A percentile compares a stretch with the other conserved stretches of the same genome.
Evolutionary conservation across 2,888 invertebrate species (phyloP).

Genomic region (Drosophila helvetica): DNA sequence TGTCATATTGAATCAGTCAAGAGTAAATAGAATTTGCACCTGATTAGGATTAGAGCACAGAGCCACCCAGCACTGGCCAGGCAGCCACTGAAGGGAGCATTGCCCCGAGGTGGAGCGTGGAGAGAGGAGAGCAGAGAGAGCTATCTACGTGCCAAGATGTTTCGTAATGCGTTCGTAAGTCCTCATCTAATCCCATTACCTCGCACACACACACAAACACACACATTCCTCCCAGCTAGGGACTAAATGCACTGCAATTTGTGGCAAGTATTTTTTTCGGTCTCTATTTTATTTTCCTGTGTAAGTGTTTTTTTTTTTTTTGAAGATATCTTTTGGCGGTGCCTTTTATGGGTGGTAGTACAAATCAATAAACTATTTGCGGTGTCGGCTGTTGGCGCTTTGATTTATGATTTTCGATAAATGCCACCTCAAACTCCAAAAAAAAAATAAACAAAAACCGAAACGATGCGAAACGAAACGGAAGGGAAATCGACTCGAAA

Average conservation of each 20-base stretch:
- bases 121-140: background rate
- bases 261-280: constrained; percentile 11
- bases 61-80: background rate
- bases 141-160: constrained; percentile 35
- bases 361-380: constrained; percentile 58
- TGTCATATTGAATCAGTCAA: constrained; percentile 77
- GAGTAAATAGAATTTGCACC: constrained; percentile 73
- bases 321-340: constrained; percentile 47
- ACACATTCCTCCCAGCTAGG: constrained; percentile 12
- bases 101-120: background rate
- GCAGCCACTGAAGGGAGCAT: background rate
- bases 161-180: constrained; percentile 81
- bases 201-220: constrained; percentile 44
- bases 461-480: background rate
- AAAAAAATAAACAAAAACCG: constrained; percentile 27
- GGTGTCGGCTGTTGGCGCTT: constrained; percentile 71
- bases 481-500: constrained; percentile 20
- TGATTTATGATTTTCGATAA: constrained; percentile 64
- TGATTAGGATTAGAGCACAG: constrained; percentile 54
- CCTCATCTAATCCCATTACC: constrained; percentile 82
- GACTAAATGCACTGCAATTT: constrained; percentile 63
- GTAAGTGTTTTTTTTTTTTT: too few species aligned
- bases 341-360: constrained; percentile 54
- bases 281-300: constrained; percentile 1
- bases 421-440: constrained; percentile 52